Evolutionary conservation across 2,888 invertebrate species (phyloP), one percentile per base, ranked within the genome.

Genomic region (Athalia circularis): DNA sequence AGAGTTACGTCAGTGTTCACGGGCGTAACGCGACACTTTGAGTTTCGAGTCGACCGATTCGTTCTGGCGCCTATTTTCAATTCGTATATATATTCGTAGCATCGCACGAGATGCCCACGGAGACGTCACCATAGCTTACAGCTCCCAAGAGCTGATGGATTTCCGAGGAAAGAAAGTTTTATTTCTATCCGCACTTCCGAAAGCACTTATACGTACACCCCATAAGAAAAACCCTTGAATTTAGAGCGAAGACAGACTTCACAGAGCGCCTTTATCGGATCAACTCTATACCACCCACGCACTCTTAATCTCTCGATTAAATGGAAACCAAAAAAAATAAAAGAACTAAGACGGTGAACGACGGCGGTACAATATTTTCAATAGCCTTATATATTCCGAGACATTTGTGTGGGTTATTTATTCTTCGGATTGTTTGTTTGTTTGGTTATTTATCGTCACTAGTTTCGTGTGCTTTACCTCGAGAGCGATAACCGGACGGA

Each of bases 21-120:
- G 72, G 48, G 75, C 61, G 75, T 75, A 75, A 75, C 75, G 75
- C 75, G 75, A 75, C 75, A 75, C 75, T 75, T 50, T 43, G 62
- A 61, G 61, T 75, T 62, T 48, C 75, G 29, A 47, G 57, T 61
- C 48, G 75, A 72, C 62, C 64, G 75, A 75, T 75, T 64, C 64
- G 75, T 75, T 75, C 75, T 8, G 62, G 75, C 64, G 75, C 75
- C 75, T 64, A 75, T 75, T 75, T 75, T 43, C 61, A 75, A 61
- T 72, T 59, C 72, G 72, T 57, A 47, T 47, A 72, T 59, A 15
- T 47, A 29, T 29, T 29, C 29, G 29, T 29, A 29, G 29, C 29
- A 29, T 29, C 29, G 29, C 29, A 29, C 29, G 29, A 29, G 29
- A 72, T 72, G 70, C 13, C 59, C 57, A 45, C 47, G 57, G 57